Percentiles rank a stretch among this genome's conserved stretches.
These are phyloP conservation scores for Stichodactyla mertensii DNA, from an alignment of 64 coral and sea anemone species.

Conservation along the genomic window DNA sequence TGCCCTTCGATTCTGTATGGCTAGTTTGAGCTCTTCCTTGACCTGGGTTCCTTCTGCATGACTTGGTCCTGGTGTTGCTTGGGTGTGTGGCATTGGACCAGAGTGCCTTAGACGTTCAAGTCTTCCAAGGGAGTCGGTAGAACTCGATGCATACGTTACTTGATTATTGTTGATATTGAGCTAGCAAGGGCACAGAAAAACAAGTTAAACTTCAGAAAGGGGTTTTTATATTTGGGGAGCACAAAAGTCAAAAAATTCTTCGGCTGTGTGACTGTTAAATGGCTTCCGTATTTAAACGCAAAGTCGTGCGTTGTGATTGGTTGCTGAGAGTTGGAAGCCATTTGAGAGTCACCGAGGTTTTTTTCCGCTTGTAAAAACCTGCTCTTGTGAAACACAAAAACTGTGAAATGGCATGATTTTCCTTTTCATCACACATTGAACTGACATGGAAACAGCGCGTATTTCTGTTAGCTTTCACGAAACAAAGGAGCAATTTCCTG, in stretches of 20 bases:
- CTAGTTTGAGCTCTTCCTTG: conserved; percentile 16
- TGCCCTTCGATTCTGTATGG: conserved; percentile 2
- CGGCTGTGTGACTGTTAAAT: not conserved
- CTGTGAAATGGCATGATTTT: too few relatives aligned
- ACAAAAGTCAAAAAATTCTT: too few relatives aligned
- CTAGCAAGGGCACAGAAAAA: not conserved
- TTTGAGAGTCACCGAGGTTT: too few relatives aligned
- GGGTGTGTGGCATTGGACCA: not conserved
- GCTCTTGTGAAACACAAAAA: too few relatives aligned
- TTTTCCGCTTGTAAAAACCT: too few relatives aligned
- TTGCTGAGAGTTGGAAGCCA: not conserved
- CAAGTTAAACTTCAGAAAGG: not conserved
- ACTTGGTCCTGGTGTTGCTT: not conserved
- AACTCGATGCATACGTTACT: not conserved
- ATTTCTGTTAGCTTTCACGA: too few relatives aligned
- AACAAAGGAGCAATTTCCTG: too few relatives aligned
- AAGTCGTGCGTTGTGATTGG: not conserved
- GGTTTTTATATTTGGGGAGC: too few relatives aligned
- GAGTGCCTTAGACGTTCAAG: not conserved
- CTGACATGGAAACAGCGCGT: too few relatives aligned
- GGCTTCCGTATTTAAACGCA: not conserved
- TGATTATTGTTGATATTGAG: not conserved
- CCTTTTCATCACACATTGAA: too few relatives aligned
- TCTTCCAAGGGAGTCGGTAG: too few relatives aligned
- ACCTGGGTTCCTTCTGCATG: not conserved